Evolutionary conservation across 1,140 invertebrate species (phyloP), one percentile per base, ranked within the genome.

Genomic region (Gryllus bimaculatus): DNA sequence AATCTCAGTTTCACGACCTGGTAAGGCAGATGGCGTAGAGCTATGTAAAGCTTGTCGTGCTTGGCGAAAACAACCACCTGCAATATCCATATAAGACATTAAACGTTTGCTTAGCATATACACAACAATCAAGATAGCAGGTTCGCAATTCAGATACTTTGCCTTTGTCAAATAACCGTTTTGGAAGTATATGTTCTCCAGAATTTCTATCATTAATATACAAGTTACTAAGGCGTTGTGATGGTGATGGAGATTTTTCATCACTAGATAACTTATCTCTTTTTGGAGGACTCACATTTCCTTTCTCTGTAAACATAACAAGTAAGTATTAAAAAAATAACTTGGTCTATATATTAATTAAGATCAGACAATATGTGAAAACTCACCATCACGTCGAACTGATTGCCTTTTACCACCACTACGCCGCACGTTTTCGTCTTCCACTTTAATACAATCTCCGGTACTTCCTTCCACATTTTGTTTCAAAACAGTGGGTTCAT

Each of bases 1-100:
- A 7, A 94, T 88, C 86, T 99, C 93, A 74, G 88, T 86, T 83
- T 97, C 94, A 79, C 97, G 87, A 10, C 95, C 92, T 20, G 94
- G 90, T 76, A 98, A 85, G 78, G 87, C 85, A 26, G 89, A 88
- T 8, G 93, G 91, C 74, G 88, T 85, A 8, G 90, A 89, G 81
- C 92, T 93, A 83, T 95, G 93, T 0, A 96, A 86, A 0, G 90
- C 91, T 84, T 91, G 73, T 48, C 78, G 78, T n/a, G 73, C 73
- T 10, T 48, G 8, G 21, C 73, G 73, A 20, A 20, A 79, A n/a
- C 39, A 7, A n/a, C 49, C 47, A 12, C 74, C 78, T 79, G 47
- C 15, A 10, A 77, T 6, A 77, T 66, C 54, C 10, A 66, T 3
- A 13, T 15, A 66, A 66, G 10, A 3, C 18, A 66, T 13, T 66